Base-by-base conservation (phyloP, 2,888 invertebrate genomes). In the Heliconius charithonia region DNA sequence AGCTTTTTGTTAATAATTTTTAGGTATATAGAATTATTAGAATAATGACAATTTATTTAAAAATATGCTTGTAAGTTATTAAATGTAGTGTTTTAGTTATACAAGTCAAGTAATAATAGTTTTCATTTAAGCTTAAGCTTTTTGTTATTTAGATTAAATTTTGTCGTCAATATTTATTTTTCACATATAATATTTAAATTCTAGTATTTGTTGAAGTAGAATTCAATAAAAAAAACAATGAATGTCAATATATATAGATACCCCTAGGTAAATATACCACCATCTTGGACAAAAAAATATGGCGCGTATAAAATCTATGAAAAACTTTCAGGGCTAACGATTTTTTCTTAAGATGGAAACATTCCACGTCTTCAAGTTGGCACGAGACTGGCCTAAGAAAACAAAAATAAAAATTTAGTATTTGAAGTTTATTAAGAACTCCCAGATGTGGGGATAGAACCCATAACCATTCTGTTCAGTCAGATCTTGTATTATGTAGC, bases 231-330 rank as follows among this genome's bases (percentile, higher is more conserved):
- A 45, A 22, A 22, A 0, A 7, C 22, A 22, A 56, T 56, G 9
- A 22, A 22, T 62, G 10, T 62, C 27, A 1, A 63, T 63, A 63
- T 16, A 65, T 29, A 65, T 65, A 56, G 32, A 27, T 56, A 72
- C 32, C 32, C 2, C 29, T 4, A 71, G 25, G 51, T 51, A 56
- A 72, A 32, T 32, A 4, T 13, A 7, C 13, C 56, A 3, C 71
- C 71, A 72, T 32, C 32, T 72, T 72, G 29, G 9, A 32, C 13
- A 56, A 72, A 56, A n/a, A n/a, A 29, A 56, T 27, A 27, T 56
- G 29, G 13, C 51, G 22, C 10, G 19, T 51, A 71, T 19, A 51
- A 51, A 27, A 29, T 72, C 13, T 56, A 56, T 29, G n/a, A 72
- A 56, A 32, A 32, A 1, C 29, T 4, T 56, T 56, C 10, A 56